Percentiles rank a stretch among this genome's conserved stretches.
Conservation (phyloP, 2,888 invertebrate species). For the Calameuta filiformis region DNA sequence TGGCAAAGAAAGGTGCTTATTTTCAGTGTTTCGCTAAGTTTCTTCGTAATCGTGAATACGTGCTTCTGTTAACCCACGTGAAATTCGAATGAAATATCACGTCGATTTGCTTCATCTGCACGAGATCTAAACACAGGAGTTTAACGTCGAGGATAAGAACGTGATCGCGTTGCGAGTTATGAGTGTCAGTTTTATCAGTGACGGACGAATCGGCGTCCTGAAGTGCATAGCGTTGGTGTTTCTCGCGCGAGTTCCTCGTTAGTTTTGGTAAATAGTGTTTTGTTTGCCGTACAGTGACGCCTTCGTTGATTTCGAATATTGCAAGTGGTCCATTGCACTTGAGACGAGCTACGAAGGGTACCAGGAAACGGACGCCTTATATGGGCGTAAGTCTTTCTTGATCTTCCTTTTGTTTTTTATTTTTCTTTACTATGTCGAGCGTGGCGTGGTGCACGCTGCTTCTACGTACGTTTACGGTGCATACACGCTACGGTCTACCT, state of each 20-base stretch:
- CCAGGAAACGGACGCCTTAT: constrained; percentile 29
- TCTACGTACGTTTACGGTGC: background rate
- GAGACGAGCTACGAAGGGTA: background rate
- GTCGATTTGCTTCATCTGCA: background rate
- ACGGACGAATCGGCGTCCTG: background rate
- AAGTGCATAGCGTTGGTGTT: background rate
- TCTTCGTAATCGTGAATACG: background rate
- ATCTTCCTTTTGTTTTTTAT: constrained; percentile 17
- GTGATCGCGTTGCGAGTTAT: background rate
- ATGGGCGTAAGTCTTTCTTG: constrained; percentile 40
- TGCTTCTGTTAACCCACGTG: background rate
- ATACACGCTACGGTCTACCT: background rate
- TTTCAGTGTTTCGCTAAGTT: background rate
- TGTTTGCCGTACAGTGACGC: background rate
- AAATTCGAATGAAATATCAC: background rate
- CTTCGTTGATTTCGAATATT: background rate
- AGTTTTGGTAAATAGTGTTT: background rate
- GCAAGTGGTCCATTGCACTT: background rate
- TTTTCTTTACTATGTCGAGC: constrained; percentile 13
- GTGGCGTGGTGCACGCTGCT: background rate
- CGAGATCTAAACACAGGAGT: background rate
- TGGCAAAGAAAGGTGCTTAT: background rate
- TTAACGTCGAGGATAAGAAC: background rate
- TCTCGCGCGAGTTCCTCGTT: background rate
- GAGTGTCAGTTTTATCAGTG: background rate